Conservation (phyloP, 64 coral and sea anemone species). For the Stylophora pistillata region DNA sequence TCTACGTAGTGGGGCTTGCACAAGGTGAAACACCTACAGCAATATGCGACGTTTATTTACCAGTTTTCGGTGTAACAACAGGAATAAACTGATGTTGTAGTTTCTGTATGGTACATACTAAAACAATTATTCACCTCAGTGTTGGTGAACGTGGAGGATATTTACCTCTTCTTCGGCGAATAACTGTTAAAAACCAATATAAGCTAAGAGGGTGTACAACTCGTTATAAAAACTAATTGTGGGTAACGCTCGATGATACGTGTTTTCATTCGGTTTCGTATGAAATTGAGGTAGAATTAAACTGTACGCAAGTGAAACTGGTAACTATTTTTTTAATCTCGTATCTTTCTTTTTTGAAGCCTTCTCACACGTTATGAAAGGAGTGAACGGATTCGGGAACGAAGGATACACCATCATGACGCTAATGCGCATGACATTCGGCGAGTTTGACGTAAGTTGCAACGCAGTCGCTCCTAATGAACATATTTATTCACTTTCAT, state of each 20-base stretch:
- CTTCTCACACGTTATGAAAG: slow-evolving; percentile 81
- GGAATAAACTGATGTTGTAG: too few relatives aligned
- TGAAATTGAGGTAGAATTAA: not conserved
- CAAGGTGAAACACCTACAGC: slow-evolving; percentile 57
- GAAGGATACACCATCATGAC: slow-evolving; percentile 74
- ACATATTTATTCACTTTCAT: not conserved
- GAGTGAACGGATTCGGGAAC: slow-evolving; percentile 60
- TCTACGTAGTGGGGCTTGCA: slow-evolving; percentile 69
- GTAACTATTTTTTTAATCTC: not conserved
- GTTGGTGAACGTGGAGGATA: too few relatives aligned
- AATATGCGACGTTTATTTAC: not conserved
- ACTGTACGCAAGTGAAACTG: not conserved
- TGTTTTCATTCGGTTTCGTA: not conserved
- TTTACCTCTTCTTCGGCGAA: too few relatives aligned
- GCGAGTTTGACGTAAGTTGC: slow-evolving; percentile 89
- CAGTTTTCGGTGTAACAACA: too few relatives aligned
- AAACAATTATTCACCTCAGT: too few relatives aligned
- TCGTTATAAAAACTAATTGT: too few relatives aligned
- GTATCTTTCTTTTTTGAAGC: slow-evolving; percentile 22
- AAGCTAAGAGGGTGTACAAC: too few relatives aligned
- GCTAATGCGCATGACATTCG: slow-evolving; percentile 81
- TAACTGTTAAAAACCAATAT: too few relatives aligned
- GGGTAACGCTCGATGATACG: not conserved
- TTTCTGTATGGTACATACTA: too few relatives aligned
- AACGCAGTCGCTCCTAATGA: not conserved